phyloP scores from a whole-genome alignment of 1,140 invertebrate genomes.

The Caenorhabditis brenneri region DNA sequence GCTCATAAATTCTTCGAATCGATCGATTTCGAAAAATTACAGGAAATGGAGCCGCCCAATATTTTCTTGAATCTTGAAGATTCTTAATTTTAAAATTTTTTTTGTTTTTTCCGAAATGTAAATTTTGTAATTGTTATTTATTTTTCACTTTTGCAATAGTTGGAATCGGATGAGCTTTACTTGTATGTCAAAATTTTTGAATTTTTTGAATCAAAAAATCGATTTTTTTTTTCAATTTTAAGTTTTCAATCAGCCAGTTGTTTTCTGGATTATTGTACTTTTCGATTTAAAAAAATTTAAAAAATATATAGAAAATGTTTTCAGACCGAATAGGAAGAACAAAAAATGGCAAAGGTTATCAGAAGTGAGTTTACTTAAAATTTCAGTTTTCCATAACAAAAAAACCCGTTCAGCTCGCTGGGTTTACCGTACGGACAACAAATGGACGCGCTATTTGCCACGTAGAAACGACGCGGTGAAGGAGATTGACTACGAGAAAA shows the following conservation, averaged over 20 bases:
- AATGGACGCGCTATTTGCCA: slow-evolving; percentile 66
- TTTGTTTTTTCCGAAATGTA: not conserved
- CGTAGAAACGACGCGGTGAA: slow-evolving; percentile 60
- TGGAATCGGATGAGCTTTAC: too few relatives aligned
- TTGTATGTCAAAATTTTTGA: slow-evolving; percentile 27
- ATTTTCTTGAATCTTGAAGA: too few relatives aligned
- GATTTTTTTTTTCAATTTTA: not conserved
- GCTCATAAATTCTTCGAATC: slow-evolving; percentile 47
- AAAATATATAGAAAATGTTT: not conserved
- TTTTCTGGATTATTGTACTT: too few relatives aligned
- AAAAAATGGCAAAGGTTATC: slow-evolving; percentile 56
- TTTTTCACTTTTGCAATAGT: too few relatives aligned
- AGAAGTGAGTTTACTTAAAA: slow-evolving; percentile 50
- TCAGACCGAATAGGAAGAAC: not conserved
- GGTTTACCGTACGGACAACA: slow-evolving; percentile 63
- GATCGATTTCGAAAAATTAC: slow-evolving; percentile 24
- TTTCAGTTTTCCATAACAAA: not conserved
- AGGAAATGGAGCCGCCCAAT: not conserved
- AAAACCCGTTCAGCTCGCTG: slow-evolving; percentile 58
- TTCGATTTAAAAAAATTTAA: too few relatives aligned
- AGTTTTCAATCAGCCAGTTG: not conserved
- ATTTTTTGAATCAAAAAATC: not conserved
- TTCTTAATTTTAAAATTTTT: not conserved
- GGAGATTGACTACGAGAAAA: slow-evolving; percentile 61
- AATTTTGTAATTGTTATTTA: slow-evolving; percentile 12